phyloP scores from a whole-genome alignment of 2,113 vertebrate species.

The Australoheros scitulus region DNA sequence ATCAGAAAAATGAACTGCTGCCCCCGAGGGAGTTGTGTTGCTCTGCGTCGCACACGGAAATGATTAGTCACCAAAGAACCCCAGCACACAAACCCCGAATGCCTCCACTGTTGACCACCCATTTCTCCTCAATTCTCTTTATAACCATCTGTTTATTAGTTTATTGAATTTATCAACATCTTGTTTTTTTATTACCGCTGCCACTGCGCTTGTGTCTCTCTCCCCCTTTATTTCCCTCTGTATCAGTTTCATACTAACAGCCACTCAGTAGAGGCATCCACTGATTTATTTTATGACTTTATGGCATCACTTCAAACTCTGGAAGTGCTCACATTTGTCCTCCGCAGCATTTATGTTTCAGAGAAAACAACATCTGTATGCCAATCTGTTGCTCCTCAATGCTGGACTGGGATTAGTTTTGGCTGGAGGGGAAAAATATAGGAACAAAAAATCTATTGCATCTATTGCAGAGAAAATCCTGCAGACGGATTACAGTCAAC shows the following conservation, averaged over 20 bases:
- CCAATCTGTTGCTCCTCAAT: background rate
- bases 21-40: slow-evolving; percentile 25
- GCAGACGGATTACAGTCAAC: slow-evolving; percentile 7
- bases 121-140: background rate
- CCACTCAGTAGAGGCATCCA: background rate
- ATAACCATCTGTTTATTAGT: background rate
- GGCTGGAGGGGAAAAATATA: background rate
- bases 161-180: background rate
- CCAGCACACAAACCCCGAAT: background rate
- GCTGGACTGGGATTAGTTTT: background rate
- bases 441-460: background rate
- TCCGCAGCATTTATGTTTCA: background rate
- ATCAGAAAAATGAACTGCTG: slow-evolving; percentile 35
- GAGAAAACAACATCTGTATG: background rate
- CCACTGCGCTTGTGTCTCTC: background rate
- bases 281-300: background rate
- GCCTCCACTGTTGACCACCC: slow-evolving; percentile 5
- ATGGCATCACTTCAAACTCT: background rate
- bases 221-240: background rate
- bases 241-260: background rate
- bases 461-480: background rate
- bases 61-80: slow-evolving; percentile 59
- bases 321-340: background rate
- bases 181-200: background rate
- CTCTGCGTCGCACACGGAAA: slow-evolving; percentile 42